Base-by-base conservation (phyloP, 1,140 invertebrate species). In the Neelides sp. region DNA sequence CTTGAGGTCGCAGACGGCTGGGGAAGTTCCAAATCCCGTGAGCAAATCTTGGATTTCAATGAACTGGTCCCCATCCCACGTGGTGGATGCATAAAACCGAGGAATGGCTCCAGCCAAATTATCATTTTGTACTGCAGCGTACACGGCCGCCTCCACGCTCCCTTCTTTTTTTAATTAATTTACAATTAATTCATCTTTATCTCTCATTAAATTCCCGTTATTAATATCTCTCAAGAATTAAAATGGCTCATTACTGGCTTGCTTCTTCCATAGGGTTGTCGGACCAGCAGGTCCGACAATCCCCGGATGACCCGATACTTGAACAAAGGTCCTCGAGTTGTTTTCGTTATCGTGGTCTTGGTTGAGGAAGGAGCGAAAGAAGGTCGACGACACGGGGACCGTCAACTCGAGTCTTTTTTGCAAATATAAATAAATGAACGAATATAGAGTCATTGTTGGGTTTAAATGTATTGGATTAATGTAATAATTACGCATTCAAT, bases 221-320 rank as follows among this genome's bases (percentile, higher is more conserved):
- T 46, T 54, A 20, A 23, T 37, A 5, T 49, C 47, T 49, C 23
- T 8, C 8, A 24, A 35, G 26, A 23, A 43, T 10, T 23, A 5
- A 23, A 26, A 43, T 20, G 41, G 24, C 15, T 44, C 10, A 20
- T 35, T 37, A 48, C 49, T 37, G 28, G 17, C 42, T 36, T 83
- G 78, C 53, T 89, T 81, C 69, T 95, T 95, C 80, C 90, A 93
- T 22, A 95, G 85, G 4, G 89, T 92, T 28, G 88, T 88, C 2
- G 89, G 86, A 0, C 89, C 85, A 2, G 90, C 91, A 5, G 89
- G 89, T 10, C 90, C 87, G 69, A 96, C 82, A 51, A 85, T 86
- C 37, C 90, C 88, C 48, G 80, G 80, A 68, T 97, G 93, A 0
- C 93, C 93, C 13, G 89, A 88, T 39, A 96, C 68, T 68, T 96